Conservation (phyloP, 2,888 invertebrate species). For the Trimorus sp. region DNA sequence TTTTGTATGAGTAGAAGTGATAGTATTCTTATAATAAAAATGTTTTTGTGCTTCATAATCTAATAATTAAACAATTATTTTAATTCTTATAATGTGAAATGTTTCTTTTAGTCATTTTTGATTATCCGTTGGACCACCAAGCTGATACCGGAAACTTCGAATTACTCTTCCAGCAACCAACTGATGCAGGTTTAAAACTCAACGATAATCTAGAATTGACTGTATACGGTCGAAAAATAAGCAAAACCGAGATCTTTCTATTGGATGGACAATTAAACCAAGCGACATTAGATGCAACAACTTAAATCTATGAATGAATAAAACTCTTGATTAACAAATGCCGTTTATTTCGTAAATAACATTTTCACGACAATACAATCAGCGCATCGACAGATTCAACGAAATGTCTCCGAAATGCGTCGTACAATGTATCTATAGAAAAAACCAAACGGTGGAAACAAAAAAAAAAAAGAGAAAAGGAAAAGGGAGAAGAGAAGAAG, state of each 20-base stretch:
- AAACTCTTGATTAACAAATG: conserved; percentile 49
- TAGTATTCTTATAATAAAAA: too few species aligned
- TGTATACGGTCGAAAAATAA: conserved; percentile 83
- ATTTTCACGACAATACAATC: conserved; percentile 52
- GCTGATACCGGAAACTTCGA: conserved; percentile 92
- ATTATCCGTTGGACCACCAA: conserved; percentile 86
- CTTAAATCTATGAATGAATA: conserved; percentile 77
- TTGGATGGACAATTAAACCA: conserved; percentile 7
- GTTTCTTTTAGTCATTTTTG: conserved; percentile 87
- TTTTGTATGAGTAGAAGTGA: too few species aligned
- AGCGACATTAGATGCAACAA: too few species aligned
- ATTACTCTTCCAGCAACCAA: conserved; percentile 88
- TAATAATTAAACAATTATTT: too few species aligned
- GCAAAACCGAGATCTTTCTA: conserved; percentile 69
- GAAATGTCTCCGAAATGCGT: conserved; percentile 32
- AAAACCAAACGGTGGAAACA: conserved; percentile 18
- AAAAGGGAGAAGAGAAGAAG: too few species aligned
- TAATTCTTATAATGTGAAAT: neutral
- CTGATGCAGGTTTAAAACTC: conserved; percentile 86
- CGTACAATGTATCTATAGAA: conserved; percentile 32
- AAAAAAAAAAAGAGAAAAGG: too few species aligned
- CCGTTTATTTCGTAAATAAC: conserved; percentile 62
- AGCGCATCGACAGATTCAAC: too few species aligned
- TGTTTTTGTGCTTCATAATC: too few species aligned
- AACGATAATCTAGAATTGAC: conserved; percentile 89